Percentiles rank a stretch among this genome's conserved stretches.
phyloP scores from a whole-genome alignment of 2,797 vertebrate genomes.

The Helarctos malayanus region DNA sequence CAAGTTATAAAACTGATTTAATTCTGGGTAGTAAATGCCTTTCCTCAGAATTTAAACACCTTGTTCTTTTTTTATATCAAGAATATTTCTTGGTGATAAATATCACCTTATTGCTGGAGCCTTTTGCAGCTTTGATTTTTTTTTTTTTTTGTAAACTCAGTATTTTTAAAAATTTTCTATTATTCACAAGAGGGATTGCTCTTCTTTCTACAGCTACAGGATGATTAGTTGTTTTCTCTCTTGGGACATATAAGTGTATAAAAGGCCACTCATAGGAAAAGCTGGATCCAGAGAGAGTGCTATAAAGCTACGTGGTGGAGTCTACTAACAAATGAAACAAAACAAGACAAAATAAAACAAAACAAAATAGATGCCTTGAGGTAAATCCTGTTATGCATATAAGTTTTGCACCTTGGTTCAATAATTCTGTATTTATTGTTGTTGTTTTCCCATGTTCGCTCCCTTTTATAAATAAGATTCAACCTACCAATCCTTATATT shows the following conservation, averaged over 20 bases:
- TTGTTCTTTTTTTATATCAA: constrained; percentile 59
- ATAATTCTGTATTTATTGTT: background rate
- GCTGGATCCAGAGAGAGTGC: constrained; percentile 54
- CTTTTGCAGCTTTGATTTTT: constrained; percentile 32
- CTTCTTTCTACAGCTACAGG: background rate
- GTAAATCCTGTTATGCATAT: background rate
- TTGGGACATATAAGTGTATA: background rate
- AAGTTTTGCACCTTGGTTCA: background rate
- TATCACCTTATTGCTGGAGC: background rate
- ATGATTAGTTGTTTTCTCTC: constrained; percentile 1
- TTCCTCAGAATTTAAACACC: constrained; percentile 72
- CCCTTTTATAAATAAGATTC: background rate
- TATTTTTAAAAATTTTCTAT: constrained; percentile 58
- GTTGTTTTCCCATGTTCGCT: background rate
- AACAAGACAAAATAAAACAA: background rate
- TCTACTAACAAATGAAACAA: background rate
- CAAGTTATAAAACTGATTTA: constrained; percentile 78
- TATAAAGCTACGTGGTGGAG: background rate
- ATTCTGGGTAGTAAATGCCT: constrained; percentile 70
- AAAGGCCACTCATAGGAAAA: background rate
- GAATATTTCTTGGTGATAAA: constrained; percentile 68
- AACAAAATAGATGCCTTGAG: background rate
- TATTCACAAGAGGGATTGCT: constrained; percentile 39
- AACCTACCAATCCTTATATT: background rate
- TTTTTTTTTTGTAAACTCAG: constrained; percentile 1